A percentile compares a stretch with the other conserved stretches of the same genome.
phyloP scores from a whole-genome alignment of 2,797 vertebrate species.

The Neosilurus hyrtlii region DNA sequence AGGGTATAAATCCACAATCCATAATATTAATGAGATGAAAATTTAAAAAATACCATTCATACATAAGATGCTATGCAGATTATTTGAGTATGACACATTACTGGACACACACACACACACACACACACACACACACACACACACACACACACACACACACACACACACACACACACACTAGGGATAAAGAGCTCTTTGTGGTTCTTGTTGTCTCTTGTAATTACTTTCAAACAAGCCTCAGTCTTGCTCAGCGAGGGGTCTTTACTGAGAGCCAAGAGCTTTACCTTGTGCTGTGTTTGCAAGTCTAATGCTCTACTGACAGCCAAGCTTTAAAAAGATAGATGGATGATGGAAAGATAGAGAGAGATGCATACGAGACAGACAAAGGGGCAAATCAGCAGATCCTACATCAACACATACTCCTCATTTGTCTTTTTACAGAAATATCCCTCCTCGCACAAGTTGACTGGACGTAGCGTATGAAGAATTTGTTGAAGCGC shows the following conservation, averaged over 20 bases:
- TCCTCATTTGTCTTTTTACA: slow-evolving; percentile 28
- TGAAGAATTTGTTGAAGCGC: slow-evolving; percentile 17
- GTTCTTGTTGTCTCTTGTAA: slow-evolving; percentile 54
- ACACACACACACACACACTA: slow-evolving; percentile 33
- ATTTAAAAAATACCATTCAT: too few relatives aligned
- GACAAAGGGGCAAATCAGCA: slow-evolving; percentile 21
- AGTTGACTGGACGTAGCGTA: slow-evolving; percentile 19
- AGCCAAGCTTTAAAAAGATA: slow-evolving; percentile 44
- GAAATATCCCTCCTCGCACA: not conserved
- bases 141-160: slow-evolving; percentile 13
- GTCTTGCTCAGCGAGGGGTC: slow-evolving; percentile 44
- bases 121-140: not conserved
- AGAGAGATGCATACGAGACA: slow-evolving; percentile 21
- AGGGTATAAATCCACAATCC: not conserved
- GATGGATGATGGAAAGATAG: slow-evolving; percentile 42
- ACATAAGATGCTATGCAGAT: not conserved
- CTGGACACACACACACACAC: not conserved
- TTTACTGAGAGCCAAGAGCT: slow-evolving; percentile 38
- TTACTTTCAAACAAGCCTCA: slow-evolving; percentile 52
- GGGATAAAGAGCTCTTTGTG: slow-evolving; percentile 44
- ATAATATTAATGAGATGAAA: not conserved
- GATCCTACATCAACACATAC: slow-evolving; percentile 38
- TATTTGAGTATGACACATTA: not conserved
- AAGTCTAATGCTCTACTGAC: slow-evolving; percentile 48
- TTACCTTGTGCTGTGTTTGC: slow-evolving; percentile 46